Conservation (phyloP, 2,113 vertebrate genomes). For the Cyprinus carpio region DNA sequence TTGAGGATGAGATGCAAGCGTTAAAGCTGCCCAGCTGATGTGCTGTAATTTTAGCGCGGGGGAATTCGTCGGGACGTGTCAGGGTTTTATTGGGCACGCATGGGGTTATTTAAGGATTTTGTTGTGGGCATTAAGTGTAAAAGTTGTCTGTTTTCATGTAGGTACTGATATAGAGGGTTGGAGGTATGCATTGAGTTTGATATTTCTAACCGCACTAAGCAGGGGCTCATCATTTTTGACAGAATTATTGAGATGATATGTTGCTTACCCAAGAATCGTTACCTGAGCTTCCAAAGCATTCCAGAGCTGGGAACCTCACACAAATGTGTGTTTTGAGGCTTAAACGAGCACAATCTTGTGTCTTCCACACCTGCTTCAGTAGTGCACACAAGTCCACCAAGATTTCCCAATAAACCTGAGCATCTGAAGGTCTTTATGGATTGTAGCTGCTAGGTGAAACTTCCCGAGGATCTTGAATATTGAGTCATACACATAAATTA, state of each 20-base stretch:
- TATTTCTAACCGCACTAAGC: background rate
- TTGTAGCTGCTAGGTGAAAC: background rate
- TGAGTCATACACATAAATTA: background rate
- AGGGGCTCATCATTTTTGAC: background rate
- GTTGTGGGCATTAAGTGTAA: background rate
- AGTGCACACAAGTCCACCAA: background rate
- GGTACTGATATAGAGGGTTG: background rate
- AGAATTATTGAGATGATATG: background rate
- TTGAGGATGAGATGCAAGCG: background rate
- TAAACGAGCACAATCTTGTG: background rate
- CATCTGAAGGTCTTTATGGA: conserved; percentile 13
- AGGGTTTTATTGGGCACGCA: background rate
- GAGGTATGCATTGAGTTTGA: background rate
- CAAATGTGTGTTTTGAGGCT: background rate
- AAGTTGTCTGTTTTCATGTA: conserved; percentile 1
- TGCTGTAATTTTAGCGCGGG: background rate
- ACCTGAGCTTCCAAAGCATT: conserved; percentile 18
- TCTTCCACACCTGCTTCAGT: background rate
- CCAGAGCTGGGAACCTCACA: background rate
- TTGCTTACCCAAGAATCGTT: background rate
- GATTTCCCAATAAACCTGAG: conserved; percentile 6
- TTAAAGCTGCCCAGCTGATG: background rate
- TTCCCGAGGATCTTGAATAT: background rate
- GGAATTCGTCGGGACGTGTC: background rate
- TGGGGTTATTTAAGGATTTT: conserved; percentile 5